phyloP scores from a whole-genome alignment of 2,797 vertebrate species.

The Diplodus sargus region DNA sequence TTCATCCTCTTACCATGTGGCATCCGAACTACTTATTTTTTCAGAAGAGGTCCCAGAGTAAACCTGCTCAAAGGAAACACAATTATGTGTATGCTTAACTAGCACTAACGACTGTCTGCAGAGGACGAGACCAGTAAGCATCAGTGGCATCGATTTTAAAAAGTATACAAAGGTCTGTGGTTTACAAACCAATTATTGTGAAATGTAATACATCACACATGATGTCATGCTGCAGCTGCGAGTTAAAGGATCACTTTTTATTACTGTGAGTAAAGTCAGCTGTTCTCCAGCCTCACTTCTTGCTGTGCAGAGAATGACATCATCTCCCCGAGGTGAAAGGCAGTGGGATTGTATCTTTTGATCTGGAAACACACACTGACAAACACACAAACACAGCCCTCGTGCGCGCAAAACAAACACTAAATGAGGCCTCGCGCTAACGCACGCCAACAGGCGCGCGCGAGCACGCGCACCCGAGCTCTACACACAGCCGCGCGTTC shows the following conservation, averaged over 20 bases:
- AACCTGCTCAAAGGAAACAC: constrained; percentile 4
- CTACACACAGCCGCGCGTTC: neutral
- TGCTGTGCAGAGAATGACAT: constrained; percentile 69
- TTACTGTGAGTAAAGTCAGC: constrained; percentile 61
- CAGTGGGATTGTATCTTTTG: constrained; percentile 62
- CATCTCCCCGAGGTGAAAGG: constrained; percentile 68
- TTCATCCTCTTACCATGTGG: neutral
- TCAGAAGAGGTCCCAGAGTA: too few relatives aligned
- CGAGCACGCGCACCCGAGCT: neutral
- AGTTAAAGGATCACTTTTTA: constrained; percentile 26
- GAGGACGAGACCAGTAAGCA: neutral
- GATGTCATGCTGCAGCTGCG: constrained; percentile 65
- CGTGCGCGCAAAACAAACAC: neutral
- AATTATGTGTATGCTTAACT: neutral
- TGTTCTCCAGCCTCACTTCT: constrained; percentile 52
- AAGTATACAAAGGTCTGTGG: neutral
- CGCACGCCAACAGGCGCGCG: neutral
- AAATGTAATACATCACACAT: constrained; percentile 20
- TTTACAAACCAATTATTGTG: neutral
- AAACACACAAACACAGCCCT: neutral
- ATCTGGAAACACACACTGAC: constrained; percentile 44
- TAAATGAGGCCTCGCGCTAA: neutral
- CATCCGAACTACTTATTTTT: neutral
- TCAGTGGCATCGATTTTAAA: neutral
- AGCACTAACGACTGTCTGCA: neutral